Base-by-base conservation (phyloP, 1,140 invertebrate genomes). In the Psix sp. region DNA sequence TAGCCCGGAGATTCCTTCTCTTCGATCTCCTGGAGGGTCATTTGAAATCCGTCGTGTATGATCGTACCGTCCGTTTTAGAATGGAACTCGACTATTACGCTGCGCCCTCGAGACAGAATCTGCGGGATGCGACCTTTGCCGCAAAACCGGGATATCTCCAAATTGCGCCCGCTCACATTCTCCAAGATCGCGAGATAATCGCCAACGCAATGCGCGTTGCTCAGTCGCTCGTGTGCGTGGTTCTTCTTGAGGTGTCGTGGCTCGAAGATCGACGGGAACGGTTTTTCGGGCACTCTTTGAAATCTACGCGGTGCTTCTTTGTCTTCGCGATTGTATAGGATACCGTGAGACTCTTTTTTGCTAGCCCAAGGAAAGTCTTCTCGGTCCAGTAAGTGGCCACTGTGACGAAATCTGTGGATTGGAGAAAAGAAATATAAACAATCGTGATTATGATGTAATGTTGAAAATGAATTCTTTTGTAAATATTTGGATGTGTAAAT, bases 141-240 rank as follows among this genome's bases (percentile, higher is more conserved):
- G 65, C 83, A 84, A 48, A 84, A 84, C 31, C 74, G 77, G 0
- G 77, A 77, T 5, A 84, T 80, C 33, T 84, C 83, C 0, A 81
- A 35, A 3, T 82, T 57, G 1, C 65, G 73, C 0, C 83, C 82
- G 48, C 81, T 77, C 1, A 83, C 67, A 45, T 78, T 80, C 29
- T 84, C 83, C 21, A 82, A 20, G 1, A 84, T 17, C 0, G 81
- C 70, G 4, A 84, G 48, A 20, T 84, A 84, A 43, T 84, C 83
- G 18, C 82, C 75, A 0, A 80, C 77, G 62, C 80, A 84, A 42
- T 65, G 75, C 16, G 48, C 15, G 21, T 57, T 67, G 10, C 48
- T 66, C 3, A 77, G 46, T 16, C 76, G 73, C 0, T 78, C 76
- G 5, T 75, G 45, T 0, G 65, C 38, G 4, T 57, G 76, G 14